Evolutionary conservation across 2,888 invertebrate genomes (phyloP).

Genomic region (Sinohyriopsis cumingii): DNA sequence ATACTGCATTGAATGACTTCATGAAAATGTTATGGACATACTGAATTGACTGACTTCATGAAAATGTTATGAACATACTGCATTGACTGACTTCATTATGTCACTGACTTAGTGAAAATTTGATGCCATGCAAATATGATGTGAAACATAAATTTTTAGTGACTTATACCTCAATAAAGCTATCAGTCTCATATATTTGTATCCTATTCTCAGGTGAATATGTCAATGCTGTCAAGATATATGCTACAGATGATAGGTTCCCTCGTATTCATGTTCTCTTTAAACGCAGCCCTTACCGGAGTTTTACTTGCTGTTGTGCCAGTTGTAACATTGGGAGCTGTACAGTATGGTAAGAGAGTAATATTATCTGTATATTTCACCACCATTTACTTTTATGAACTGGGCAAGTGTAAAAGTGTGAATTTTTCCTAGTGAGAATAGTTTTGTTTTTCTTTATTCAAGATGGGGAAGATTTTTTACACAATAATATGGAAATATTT

Average conservation of each 20-base stretch:
- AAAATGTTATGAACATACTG: background rate
- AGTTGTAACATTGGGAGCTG: slow-evolving; percentile 63
- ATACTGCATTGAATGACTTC: too few relatives aligned
- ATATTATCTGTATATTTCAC: too few relatives aligned
- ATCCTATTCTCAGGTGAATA: slow-evolving; percentile 60
- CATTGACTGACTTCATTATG: background rate
- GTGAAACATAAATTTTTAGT: background rate
- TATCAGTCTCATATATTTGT: background rate
- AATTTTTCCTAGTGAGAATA: too few relatives aligned
- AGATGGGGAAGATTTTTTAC: too few relatives aligned
- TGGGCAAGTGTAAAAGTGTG: too few relatives aligned
- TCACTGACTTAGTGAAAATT: background rate
- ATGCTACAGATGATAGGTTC: slow-evolving; percentile 67
- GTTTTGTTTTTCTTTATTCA: too few relatives aligned
- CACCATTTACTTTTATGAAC: too few relatives aligned
- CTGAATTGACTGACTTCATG: background rate
- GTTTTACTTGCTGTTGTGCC: slow-evolving; percentile 67
- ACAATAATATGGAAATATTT: too few relatives aligned
- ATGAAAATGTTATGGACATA: too few relatives aligned
- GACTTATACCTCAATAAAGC: background rate
- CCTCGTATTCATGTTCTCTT: slow-evolving; percentile 65
- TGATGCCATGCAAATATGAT: background rate
- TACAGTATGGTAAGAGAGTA: slow-evolving; percentile 64
- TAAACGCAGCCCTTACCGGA: slow-evolving; percentile 67
- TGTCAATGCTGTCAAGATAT: slow-evolving; percentile 67